Percentiles rank a stretch among this genome's conserved stretches.
These are phyloP conservation scores for Neoniphon sammara DNA, from an alignment of 2,797 vertebrate species.

Conservation along the genomic window DNA sequence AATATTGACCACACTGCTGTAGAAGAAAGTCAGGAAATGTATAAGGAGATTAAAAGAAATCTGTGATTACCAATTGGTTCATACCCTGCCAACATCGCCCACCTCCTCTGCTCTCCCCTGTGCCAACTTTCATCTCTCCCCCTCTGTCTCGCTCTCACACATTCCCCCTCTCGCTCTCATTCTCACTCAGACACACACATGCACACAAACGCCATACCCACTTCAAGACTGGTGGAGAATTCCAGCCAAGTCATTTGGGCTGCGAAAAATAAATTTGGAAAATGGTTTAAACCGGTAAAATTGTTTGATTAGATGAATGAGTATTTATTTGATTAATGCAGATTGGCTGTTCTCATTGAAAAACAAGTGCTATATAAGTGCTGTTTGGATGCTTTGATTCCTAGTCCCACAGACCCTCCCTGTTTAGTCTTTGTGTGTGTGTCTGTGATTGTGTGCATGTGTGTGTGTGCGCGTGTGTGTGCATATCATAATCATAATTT, in stretches of 20 bases:
- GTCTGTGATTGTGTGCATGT: too few relatives aligned
- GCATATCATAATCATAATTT: background rate
- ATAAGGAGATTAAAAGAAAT: conserved; percentile 29
- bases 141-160: background rate
- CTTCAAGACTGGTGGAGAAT: background rate
- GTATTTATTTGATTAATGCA: background rate
- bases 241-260: background rate
- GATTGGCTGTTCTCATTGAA: background rate
- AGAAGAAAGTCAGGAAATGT: conserved; percentile 10
- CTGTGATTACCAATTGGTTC: conserved; percentile 15
- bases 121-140: conserved; percentile 23
- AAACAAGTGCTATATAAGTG: background rate
- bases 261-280: too few relatives aligned
- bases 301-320: conserved; percentile 2
- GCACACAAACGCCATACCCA: background rate
- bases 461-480: background rate
- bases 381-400: background rate
- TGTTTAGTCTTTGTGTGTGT: background rate
- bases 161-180: background rate
- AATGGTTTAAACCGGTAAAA: background rate
- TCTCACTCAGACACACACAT: conserved; percentile 31
- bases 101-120: conserved; percentile 12
- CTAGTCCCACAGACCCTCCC: background rate
- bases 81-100: conserved; percentile 22
- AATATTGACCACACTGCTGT: conserved; percentile 7